phyloP scores from a whole-genome alignment of 2,113 vertebrate species.

The Neodontobutis hainanensis region DNA sequence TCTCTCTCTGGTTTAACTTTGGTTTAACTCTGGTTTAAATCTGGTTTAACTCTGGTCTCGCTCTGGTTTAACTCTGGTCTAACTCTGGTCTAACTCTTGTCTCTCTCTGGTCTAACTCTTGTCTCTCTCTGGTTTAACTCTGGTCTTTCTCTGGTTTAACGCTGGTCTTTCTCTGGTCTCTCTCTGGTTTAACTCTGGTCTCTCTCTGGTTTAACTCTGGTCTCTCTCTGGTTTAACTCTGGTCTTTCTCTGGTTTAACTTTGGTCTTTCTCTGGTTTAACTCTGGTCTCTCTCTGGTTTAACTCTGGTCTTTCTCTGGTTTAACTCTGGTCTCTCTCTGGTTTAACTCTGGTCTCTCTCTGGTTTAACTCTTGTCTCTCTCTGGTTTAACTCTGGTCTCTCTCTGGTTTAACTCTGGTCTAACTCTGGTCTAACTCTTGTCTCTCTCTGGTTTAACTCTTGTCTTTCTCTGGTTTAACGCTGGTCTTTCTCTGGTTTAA shows the following conservation, averaged over 20 bases:
- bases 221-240: conserved; percentile 9
- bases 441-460: conserved; percentile 11
- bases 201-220: neutral
- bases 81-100: neutral
- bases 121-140: neutral
- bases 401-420: conserved; percentile 11
- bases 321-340: neutral
- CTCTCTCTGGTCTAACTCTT: conserved; percentile 12
- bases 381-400: neutral
- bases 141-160: conserved; percentile 18
- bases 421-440: neutral
- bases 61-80: conserved; percentile 13
- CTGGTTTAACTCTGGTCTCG: no score
- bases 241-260: neutral
- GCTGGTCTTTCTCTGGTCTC: neutral
- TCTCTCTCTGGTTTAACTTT: conserved; percentile 9
- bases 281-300: no score
- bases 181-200: no score
- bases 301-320: conserved; percentile 11
- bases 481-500: neutral
- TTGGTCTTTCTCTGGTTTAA: neutral
- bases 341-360: neutral
- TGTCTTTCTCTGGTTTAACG: neutral
- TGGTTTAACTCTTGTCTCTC: conserved; percentile 13
- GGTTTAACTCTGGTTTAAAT: neutral